These are phyloP conservation scores for Telenomus remus DNA, from an alignment of 1,140 invertebrate species.

Conservation along the genomic window DNA sequence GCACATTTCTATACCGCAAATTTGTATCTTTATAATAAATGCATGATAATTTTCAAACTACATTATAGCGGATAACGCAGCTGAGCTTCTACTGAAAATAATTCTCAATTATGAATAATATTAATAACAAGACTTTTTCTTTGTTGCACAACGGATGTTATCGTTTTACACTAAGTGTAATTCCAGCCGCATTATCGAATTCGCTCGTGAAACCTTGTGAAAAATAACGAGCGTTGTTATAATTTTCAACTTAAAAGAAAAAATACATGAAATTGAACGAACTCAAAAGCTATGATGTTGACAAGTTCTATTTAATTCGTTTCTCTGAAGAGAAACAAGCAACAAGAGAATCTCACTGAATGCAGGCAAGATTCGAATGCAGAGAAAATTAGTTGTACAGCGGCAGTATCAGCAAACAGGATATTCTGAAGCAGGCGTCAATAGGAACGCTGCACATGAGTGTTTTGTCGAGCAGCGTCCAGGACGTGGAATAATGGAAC, in stretches of 20 bases:
- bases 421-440: slow-evolving; percentile 14
- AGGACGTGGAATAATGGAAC: slow-evolving; percentile 31
- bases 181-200: too few relatives aligned
- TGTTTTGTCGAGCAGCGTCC: slow-evolving; percentile 44
- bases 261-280: slow-evolving; percentile 5
- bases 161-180: too few relatives aligned
- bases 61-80: slow-evolving; percentile 1
- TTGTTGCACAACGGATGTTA: too few relatives aligned
- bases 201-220: too few relatives aligned
- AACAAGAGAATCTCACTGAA: neutral
- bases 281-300: slow-evolving; percentile 3
- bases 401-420: slow-evolving; percentile 22
- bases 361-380: slow-evolving; percentile 1
- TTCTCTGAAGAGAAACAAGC: neutral
- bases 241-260: too few relatives aligned
- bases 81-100: neutral
- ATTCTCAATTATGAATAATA: too few relatives aligned
- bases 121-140: too few relatives aligned
- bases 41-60: neutral
- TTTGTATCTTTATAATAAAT: neutral
- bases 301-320: neutral
- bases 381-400: slow-evolving; percentile 11
- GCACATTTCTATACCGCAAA: neutral
- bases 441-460: slow-evolving; percentile 4
- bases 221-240: too few relatives aligned